These are phyloP conservation scores for Proales similis DNA, from an alignment of 1,140 invertebrate genomes.

Conservation along the genomic window DNA sequence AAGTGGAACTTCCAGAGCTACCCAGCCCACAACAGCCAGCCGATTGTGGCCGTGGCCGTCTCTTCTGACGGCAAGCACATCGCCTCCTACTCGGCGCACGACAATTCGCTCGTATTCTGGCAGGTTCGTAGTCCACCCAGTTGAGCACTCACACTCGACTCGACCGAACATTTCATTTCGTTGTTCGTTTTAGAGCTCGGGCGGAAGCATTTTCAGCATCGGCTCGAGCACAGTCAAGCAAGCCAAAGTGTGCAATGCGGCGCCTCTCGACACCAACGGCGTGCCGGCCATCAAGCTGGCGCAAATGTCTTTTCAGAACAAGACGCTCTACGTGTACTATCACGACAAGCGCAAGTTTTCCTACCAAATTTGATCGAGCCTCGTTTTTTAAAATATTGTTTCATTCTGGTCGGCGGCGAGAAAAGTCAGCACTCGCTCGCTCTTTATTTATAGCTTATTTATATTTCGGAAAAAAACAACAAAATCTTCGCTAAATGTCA, in stretches of 20 bases:
- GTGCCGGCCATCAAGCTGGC: constrained; percentile 13
- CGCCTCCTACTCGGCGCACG: constrained; percentile 85
- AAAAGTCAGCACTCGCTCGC: no score
- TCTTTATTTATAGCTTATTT: no score
- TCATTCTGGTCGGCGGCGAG: no score
- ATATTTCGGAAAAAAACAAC: no score
- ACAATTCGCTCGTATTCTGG: constrained; percentile 95
- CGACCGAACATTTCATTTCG: not conserved
- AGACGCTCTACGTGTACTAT: constrained; percentile 22
- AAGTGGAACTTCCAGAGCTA: constrained; percentile 68
- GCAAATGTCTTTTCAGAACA: constrained; percentile 26
- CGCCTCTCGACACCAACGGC: constrained; percentile 2
- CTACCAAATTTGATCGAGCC: constrained; percentile 28
- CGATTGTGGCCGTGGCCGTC: constrained; percentile 85
- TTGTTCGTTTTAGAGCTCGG: not conserved
- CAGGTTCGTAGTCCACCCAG: constrained; percentile 70
- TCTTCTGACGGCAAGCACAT: constrained; percentile 94
- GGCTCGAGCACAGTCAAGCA: constrained; percentile 24
- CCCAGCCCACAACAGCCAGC: constrained; percentile 59
- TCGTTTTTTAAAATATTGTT: no score
- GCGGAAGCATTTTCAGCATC: constrained; percentile 23
- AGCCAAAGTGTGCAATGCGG: constrained; percentile 24
- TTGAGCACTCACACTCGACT: not conserved
- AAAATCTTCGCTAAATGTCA: no score
- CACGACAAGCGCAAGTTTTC: constrained; percentile 37